Base-by-base conservation (phyloP, 2,888 invertebrate genomes). In the Xylota sylvarum region DNA sequence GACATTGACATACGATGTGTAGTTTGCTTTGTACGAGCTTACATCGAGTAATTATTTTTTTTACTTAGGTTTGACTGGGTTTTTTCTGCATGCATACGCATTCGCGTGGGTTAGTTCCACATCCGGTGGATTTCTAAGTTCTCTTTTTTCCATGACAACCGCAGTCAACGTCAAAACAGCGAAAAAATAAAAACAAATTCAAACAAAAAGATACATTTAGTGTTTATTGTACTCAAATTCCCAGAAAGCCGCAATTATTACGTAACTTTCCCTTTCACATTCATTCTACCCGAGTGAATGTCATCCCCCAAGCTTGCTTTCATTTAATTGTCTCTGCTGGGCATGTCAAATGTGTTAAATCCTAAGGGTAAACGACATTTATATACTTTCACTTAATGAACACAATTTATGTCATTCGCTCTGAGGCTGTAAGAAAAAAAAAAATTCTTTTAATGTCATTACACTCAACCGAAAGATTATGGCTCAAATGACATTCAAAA, bases 361-460 rank as follows among this genome's bases (percentile, higher is more conserved):
- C 40, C 64, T 64, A 62, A 55, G 52, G 52, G 67, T 55, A 67
- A 67, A 67, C 43, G 62, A 64, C 64, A 74, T 64, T 74, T 43
- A 64, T 50, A 52, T 43, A 48, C 55, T 52, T 52, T 43, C 62
- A 43, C 74, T 64, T 64, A 64, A 52, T 64, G 62, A 64, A 43
- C 62, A 74, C 52, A 74, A 64, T 64, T 64, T 64, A 55, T 74
- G 64, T 55, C 64, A 52, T 52, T 43, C 23, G 23, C 62, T 62
- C 30, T 43, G 52, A 35, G 43, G 40, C 50, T 52, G 27, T 62
- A 62, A 50, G 62, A 62, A 46, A 46, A 32, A 4, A 4, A 60
- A 30, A 64, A 30, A 46, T 32, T 55, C 17, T 55, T 55, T 27
- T 12, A 50, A 35, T 65, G 32, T 35, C 23, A 14, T 67, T 67